Base-by-base conservation (phyloP, 2,113 vertebrate species). In the Anolis sagrei region DNA sequence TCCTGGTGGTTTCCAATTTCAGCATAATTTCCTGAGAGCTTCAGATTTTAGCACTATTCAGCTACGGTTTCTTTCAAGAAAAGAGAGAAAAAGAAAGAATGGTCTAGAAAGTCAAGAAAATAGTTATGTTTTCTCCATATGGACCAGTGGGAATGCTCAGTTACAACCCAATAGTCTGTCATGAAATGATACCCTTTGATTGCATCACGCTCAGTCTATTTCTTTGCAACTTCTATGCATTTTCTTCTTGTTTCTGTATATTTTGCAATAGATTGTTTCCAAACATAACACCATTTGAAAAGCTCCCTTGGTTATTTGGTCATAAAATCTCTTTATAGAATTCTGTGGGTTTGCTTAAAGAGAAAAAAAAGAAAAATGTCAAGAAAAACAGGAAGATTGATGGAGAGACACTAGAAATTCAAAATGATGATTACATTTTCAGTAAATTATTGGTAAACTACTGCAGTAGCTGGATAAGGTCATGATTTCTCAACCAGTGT, bases 1-100 rank as follows among this genome's bases (percentile, higher is more conserved):
- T 96, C 95, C 94, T 94, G 77, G 82, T 92, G 91, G 93, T 94
- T 95, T 96, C 92, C 90, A 83, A 89, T 96, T 96, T 95, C 92
- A 93, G 73, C 64, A 89, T 89, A 95, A 95, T 95, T 95, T 96
- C 94, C 95, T 95, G 84, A 51, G 88, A 87, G 51, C 21, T 94
- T 92, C 92, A 88, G 32, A 78, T 85, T 94, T 93, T 90, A 92
- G 81, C 90, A 92, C 82, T 92, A 93, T 90, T 76, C 80, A 93
- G 90, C 86, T 90, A 92, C 0, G 1, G 23, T 91, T 95, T 96
- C 85, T 92, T 49, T 89, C 83, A 48, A 0, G 0, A 58, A 82
- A 0, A 0, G 8, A 90, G 83, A 49, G 7, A 75, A 77, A 64
- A 79, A 92, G 92, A 92, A 77, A 76, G 82, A 80, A 85, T 91